Base-by-base conservation (phyloP, 2,888 invertebrate species). In the Tricholauxania praeusta region DNA sequence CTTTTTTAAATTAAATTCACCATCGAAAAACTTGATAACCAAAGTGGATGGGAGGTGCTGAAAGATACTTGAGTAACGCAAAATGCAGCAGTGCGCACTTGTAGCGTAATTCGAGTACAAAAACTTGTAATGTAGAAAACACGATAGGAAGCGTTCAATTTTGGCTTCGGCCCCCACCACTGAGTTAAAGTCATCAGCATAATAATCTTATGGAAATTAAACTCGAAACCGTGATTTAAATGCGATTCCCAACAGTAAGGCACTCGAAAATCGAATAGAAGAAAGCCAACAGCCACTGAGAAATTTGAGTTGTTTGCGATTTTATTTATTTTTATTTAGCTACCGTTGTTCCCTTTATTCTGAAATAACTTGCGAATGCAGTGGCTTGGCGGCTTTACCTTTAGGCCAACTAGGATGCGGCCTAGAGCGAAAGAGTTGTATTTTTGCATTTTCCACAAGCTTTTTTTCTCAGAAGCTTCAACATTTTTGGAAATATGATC, bases 201-300 rank as follows among this genome's bases (percentile, higher is more conserved):
- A 67, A 62, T 60, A 51, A 72, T 60, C 47, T 66, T 72, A 62
- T 72, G 72, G 72, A 67, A 72, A 72, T 19, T 60, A 28, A 60
- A 66, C 49, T 14, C 19, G 47, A 72, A 47, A 72, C 63, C 63
- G 39, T 39, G 39, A 39, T 39, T 39, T 39, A 39, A 39, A 39
- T 39, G 1, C 79, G 51, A 69, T 14, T 48, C 48, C 32, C 12
- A 39, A n/a, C 5, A 47, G 15, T 39, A 28, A 63, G 15, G 60
- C 14, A 60, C 15, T 10, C 28, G 28, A 4, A 28, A 28, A 4
- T 19, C 19, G 28, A 28, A 60, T 10, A 39, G 0, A 39, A 39
- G 7, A 39, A 39, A 39, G 8, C 10, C 10, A 39, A 39, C 39
- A 10, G 8, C 39, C 10, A 10, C 7, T 10, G 39, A 47, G 39